Evolutionary conservation across 2,888 invertebrate species (phyloP).

Genomic region (Eristalis intricaria): DNA sequence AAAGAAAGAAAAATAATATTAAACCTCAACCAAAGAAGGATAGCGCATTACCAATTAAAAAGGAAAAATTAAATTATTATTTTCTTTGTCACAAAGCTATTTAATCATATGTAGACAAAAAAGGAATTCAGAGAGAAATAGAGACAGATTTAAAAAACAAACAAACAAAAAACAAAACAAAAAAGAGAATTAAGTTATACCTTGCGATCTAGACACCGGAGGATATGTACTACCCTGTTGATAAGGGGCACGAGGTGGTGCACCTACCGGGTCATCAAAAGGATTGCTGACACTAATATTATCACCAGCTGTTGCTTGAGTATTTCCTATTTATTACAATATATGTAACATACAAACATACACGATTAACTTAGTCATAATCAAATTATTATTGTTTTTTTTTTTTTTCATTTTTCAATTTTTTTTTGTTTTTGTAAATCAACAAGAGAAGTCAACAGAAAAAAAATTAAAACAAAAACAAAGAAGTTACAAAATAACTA

Average conservation of each 20-base stretch:
- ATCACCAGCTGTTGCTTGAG: constrained; percentile 83
- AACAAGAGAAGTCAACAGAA: constrained; percentile 17
- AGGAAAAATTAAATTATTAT: constrained; percentile 33
- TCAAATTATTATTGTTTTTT: constrained; percentile 5
- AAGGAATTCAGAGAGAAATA: constrained; percentile 28
- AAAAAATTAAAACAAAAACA: constrained; percentile 19
- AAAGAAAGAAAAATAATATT: constrained; percentile 42
- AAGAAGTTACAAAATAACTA: neutral
- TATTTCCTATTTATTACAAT: constrained; percentile 75
- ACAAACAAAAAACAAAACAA: constrained; percentile 72
- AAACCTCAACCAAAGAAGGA: constrained; percentile 39
- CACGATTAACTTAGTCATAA: constrained; percentile 64
- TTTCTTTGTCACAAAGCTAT: neutral
- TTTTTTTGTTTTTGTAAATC: neutral
- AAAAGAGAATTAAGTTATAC: constrained; percentile 76
- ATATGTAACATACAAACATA: constrained; percentile 68
- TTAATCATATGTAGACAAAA: constrained; percentile 39
- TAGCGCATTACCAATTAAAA: constrained; percentile 24
- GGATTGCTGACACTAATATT: constrained; percentile 93
- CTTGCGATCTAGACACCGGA: constrained; percentile 82
- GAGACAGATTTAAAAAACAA: constrained; percentile 15
- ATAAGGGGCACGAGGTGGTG: constrained; percentile 77
- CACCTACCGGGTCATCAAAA: constrained; percentile 87
- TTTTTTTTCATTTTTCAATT: constrained; percentile 13
- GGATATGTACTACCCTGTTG: constrained; percentile 80